Percentiles rank a stretch among this genome's conserved stretches.
phyloP scores from a whole-genome alignment of 1,140 invertebrate genomes.

The Ditylenchus dipsaci region DNA sequence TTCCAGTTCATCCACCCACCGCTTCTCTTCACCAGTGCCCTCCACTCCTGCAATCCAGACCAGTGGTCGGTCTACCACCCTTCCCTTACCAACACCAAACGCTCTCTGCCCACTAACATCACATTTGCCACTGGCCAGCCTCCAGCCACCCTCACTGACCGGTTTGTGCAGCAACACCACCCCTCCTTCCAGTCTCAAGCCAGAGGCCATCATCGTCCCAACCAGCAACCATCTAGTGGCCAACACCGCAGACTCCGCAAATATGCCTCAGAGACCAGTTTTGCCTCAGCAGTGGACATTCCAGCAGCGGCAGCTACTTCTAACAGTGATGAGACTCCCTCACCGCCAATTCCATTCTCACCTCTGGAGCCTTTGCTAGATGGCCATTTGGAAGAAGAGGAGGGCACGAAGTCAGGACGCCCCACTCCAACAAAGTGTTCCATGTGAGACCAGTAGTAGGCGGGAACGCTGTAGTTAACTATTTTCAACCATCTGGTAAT shows the following conservation, averaged over 20 bases:
- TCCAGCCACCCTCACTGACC: conserved; percentile 14
- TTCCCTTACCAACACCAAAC: neutral
- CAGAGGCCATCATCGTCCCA: neutral
- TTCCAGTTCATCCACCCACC: neutral
- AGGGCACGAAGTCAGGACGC: conserved; percentile 12
- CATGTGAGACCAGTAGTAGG: conserved; percentile 14
- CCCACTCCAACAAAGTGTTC: conserved; percentile 10
- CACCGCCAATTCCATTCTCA: conserved; percentile 11
- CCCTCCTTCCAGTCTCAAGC: neutral
- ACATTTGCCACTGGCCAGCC: neutral
- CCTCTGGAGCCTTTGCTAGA: neutral
- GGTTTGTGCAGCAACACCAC: conserved; percentile 22
- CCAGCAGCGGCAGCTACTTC: neutral
- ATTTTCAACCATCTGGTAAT: neutral
- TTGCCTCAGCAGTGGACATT: conserved; percentile 8
- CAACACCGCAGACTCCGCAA: conserved; percentile 20
- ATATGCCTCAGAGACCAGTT: conserved; percentile 31
- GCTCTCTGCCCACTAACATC: neutral
- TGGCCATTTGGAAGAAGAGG: neutral
- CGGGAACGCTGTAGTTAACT: neutral
- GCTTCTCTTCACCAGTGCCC: neutral
- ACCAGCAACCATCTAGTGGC: neutral
- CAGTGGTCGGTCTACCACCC: neutral
- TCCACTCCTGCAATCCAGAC: neutral
- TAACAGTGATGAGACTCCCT: conserved; percentile 21